Evolutionary conservation across 2,113 vertebrate species (phyloP), one percentile per base, ranked within the genome.

Genomic region (Lepisosteus oculatus): DNA sequence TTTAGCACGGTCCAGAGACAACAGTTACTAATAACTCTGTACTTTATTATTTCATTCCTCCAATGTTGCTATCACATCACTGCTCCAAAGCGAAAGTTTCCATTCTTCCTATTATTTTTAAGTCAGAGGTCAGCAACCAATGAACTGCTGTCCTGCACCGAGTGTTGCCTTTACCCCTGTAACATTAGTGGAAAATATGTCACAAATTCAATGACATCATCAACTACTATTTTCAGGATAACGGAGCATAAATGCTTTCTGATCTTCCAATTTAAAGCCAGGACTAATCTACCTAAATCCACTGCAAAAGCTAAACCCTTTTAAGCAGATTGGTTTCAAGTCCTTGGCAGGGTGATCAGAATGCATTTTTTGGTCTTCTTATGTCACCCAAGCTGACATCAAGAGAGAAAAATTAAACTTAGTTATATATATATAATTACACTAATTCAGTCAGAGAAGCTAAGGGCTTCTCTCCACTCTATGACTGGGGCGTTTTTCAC

Each of bases 301-400:
- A 61, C 11, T 43, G 76, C 43, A 72, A 71, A 17, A 72, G 75
- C 74, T 86, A 84, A 76, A 80, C 75, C 80, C 77, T 71, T 72
- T 72, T 84, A 82, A 89, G 86, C 80, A 84, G 82, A 87, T 86
- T 86, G 79, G 81, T 86, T 73, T 66, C 61, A 43, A 71, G 72
- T 14, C 44, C 65, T 61, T 61, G 17, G 43, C 43, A 41, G 5
- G 11, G 59, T 14, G n/a, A 69, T 57, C 12, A 43, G 3, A n/a
- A 42, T 68, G 7, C 6, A 42, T 68, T 41, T 43, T 29, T 54
- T 55, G 6, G 8, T 4, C 7, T 55, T 57, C 12, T 69, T 59
- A 51, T 42, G 17, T 43, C 12, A 43, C 41, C 17, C 56, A 29
- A 69, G 55, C 55, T 57, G 3, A 43, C 41, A 59, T 56, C 8